Base-by-base conservation (phyloP, 1,140 invertebrate genomes). In the Druon quercuslanigerum region DNA sequence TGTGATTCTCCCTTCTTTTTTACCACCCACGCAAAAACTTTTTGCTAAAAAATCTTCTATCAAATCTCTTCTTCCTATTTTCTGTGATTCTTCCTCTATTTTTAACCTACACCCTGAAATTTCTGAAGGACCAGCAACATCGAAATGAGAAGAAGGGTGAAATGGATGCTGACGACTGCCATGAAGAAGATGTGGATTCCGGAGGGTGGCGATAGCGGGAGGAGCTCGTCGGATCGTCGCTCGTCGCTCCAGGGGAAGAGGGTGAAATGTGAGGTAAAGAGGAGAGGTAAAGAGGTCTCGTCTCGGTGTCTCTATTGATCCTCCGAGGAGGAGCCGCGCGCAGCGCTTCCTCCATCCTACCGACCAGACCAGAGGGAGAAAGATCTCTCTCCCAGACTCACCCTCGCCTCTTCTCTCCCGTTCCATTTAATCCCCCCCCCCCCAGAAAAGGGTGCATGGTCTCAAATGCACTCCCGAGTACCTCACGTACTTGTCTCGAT, bases 261-360 rank as follows among this genome's bases (percentile, higher is more conserved):
- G 72, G 56, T 40, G n/a, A 50, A 7, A 16, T n/a, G 52, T 46
- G 19, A 40, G 20, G 60, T 50, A 71, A 75, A 72, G 75, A 77
- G 82, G 83, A 78, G 84, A 82, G 84, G 85, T 80, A 86, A 87
- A 87, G 87, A 90, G 89, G 87, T 89, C 87, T 90, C 88, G 89
- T 91, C 88, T 90, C 88, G 86, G 87, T 91, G 89, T 91, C 90
- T 91, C 89, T 91, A 91, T 91, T 91, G 90, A 91, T 91, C 90
- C 89, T 91, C 89, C 86, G 79, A 81, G 80, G 87, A 89, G 88
- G 87, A 90, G 88, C 85, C 87, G 88, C 89, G 88, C 87, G 88
- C 88, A 89, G 82, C 88, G 86, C 88, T 86, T 87, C 88, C 87
- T 90, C 84, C 84, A 86, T 85, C 84, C 87, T 77, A 25, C 72